Percentiles rank a stretch among this genome's conserved stretches.
Evolutionary conservation across 2,888 invertebrate species (phyloP).

Genomic region (Nasonovia ribisnigri): DNA sequence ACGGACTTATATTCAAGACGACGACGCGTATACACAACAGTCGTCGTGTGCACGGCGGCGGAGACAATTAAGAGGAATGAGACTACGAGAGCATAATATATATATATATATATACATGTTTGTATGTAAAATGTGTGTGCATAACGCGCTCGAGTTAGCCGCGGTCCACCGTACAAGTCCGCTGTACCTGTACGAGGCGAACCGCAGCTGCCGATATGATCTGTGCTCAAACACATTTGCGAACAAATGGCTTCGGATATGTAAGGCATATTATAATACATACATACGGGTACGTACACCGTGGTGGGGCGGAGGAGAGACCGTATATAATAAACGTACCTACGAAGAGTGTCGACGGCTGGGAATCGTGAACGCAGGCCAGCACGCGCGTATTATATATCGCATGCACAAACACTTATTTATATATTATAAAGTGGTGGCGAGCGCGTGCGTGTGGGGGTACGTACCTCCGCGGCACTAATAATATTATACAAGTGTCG

Average conservation of each 20-base stretch:
- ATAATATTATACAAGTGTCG: conserved; percentile 3
- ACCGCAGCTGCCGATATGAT: not conserved
- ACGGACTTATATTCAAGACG: not conserved
- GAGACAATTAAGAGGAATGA: not conserved
- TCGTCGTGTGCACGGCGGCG: not conserved
- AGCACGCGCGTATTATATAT: not conserved
- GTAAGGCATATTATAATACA: not conserved
- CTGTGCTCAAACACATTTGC: conserved; percentile 1
- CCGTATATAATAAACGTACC: conserved; percentile 2
- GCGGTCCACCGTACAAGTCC: not conserved
- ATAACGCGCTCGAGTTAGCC: not conserved
- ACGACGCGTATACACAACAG: not conserved
- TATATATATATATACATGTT: not conserved
- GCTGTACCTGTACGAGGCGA: no score
- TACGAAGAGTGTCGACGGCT: not conserved
- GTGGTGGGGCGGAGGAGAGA: not conserved
- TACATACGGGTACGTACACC: not conserved
- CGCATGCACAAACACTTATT: no score
- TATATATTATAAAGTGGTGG: not conserved
- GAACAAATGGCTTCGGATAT: not conserved
- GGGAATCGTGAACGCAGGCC: not conserved
- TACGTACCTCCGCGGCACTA: not conserved
- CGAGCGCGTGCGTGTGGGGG: not conserved
- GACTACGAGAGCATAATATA: not conserved
- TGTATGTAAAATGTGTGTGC: not conserved